phyloP scores from a whole-genome alignment of 2,888 invertebrate genomes.

The Rhimphoctona megacephalus region DNA sequence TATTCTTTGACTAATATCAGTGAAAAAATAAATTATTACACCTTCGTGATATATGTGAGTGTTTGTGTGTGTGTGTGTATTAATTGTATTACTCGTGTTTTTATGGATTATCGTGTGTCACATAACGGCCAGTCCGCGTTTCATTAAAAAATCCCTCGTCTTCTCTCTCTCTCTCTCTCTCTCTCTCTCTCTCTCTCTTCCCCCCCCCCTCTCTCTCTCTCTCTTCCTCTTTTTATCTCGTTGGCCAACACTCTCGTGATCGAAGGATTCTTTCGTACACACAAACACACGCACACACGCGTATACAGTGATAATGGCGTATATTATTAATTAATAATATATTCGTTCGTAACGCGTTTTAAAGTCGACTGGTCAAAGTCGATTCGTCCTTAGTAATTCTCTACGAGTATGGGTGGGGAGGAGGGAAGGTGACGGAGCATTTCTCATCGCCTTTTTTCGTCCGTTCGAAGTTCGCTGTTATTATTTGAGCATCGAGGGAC shows the following conservation, averaged over 20 bases:
- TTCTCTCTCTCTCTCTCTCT: neutral
- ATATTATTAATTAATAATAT: slow-evolving; percentile 20
- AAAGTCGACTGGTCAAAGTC: slow-evolving; percentile 56
- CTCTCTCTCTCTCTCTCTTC: neutral
- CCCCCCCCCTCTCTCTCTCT: neutral
- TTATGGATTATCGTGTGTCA: slow-evolving; percentile 70
- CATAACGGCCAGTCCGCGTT: slow-evolving; percentile 68
- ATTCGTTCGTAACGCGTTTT: slow-evolving; percentile 61
- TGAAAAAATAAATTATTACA: slow-evolving; percentile 85
- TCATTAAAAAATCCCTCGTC: neutral
- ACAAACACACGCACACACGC: slow-evolving; percentile 47
- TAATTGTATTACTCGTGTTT: slow-evolving; percentile 46
- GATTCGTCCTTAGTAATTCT: slow-evolving; percentile 20
- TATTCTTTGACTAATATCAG: slow-evolving; percentile 81
- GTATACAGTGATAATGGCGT: slow-evolving; percentile 31
- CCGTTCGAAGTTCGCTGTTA: slow-evolving; percentile 5
- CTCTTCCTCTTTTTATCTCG: neutral
- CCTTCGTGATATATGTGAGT: slow-evolving; percentile 79
- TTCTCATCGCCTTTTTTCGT: neutral
- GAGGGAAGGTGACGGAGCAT: slow-evolving; percentile 1
- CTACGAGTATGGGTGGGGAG: neutral
- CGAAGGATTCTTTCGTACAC: slow-evolving; percentile 21
- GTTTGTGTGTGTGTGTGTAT: slow-evolving; percentile 45
- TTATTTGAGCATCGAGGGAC: slow-evolving; percentile 9
- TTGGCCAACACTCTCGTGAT: slow-evolving; percentile 30